Base-by-base conservation (phyloP, 2,113 vertebrate genomes). In the Lontra canadensis region DNA sequence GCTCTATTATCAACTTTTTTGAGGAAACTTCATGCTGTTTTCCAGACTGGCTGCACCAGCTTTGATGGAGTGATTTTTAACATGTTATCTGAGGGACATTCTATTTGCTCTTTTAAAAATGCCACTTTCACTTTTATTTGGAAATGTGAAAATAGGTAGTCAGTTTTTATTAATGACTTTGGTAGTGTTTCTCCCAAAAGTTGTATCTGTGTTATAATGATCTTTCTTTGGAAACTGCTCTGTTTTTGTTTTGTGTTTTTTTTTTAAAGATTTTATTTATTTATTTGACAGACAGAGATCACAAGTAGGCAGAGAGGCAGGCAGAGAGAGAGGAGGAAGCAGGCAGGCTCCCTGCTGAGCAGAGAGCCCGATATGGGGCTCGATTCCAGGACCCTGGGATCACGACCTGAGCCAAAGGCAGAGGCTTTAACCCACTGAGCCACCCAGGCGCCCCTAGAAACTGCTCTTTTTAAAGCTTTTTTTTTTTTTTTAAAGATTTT, bases 61-160 rank as follows among this genome's bases (percentile, higher is more conserved):
- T 59, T 59, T 23, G 23, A 98, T 98, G 98, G 95, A 97, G 97
- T 98, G 97, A 98, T 98, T 99, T 99, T 99, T 99, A 98, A 98
- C 98, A 98, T 97, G 97, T 98, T 99, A 98, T 97, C 98, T 97
- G 98, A 98, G 93, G 29, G 98, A 97, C 97, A 98, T 98, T 99
- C 67, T 97, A 26, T 18, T 90, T 86, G 55, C 71, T 90, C 79
- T 91, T 95, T 96, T 44, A 92, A 73, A 71, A 36, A 71, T 57
- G 85, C 25, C n/a, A 47, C 59, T 55, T 96, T 97, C 49, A 96
- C 47, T 90, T 92, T 92, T 61, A 52, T 52, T 84, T 97, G 80
- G n/a, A 96, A 97, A 84, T 96, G 34, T 94, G 52, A 73, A 49
- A 73, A 76, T 63, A 61, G 52, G 95, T 69, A 55, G 92, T 90